Evolutionary conservation across 2,797 vertebrate genomes (phyloP), one percentile per base, ranked within the genome.

Genomic region (Pseudochirops corinnae): DNA sequence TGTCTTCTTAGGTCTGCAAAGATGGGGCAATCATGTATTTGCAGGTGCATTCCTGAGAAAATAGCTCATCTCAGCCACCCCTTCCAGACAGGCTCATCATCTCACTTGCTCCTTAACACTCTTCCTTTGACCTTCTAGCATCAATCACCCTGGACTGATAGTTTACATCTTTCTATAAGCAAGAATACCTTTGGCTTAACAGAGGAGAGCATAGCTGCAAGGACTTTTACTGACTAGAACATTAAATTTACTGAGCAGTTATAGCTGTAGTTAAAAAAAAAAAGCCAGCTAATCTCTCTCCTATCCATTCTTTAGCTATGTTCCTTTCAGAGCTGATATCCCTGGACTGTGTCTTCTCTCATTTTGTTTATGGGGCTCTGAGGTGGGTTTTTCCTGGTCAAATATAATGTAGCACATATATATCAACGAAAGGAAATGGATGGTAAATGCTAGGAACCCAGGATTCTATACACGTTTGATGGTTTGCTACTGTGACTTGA

Each of bases 31-130:
- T 74, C 16, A 74, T 5, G 5, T 39, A 74, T 28, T 5, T 1
- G 0, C 9, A 55, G 3, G 46, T 0, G 0, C 0, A 24, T 28
- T 33, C 92, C 53, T 2, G 18, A 3, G 33, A 11, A 0, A 0
- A 39, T 0, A 0, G 4, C 4, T 29, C 55, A 0, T 5, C 6
- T 0, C 0, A 39, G 55, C 7, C 58, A 82, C 94, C 92, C 39
- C 67, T 39, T 50, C 92, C 13, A 74, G 14, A 74, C 67, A 18
- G 67, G 16, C 16, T 74, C 33, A 39, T 74, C 67, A 21, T n/a
- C 16, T 74, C 67, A 74, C 67, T 92, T 92, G 93, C 58, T 55
- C 28, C 92, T 24, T 2, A 55, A 46, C 0, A 3, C 62, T 87
- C 55, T 11, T 57, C 33, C 62, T 93, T 55, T 93, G 92, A 92